phyloP scores from a whole-genome alignment of 2,113 vertebrate genomes.

The Peromyscus polionotus region DNA sequence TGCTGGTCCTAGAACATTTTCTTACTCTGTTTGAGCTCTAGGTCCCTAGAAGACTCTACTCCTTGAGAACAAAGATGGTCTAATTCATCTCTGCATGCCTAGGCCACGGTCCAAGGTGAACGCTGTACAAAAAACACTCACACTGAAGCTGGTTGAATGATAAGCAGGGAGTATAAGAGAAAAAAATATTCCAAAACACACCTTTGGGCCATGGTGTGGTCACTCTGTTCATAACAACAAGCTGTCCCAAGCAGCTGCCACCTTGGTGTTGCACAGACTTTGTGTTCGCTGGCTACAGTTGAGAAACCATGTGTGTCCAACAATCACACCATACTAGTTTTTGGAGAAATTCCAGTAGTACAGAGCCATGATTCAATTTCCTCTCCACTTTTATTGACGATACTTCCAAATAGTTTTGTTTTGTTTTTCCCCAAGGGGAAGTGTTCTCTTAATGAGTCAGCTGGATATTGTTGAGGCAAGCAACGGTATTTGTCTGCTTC shows the following conservation, averaged over 20 bases:
- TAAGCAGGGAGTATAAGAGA: background rate
- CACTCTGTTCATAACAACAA: slow-evolving; percentile 55
- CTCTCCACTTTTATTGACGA: slow-evolving; percentile 68
- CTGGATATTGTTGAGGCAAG: slow-evolving; percentile 53
- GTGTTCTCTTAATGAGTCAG: slow-evolving; percentile 70
- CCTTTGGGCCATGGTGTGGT: slow-evolving; percentile 5
- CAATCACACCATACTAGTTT: slow-evolving; percentile 68
- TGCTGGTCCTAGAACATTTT: background rate
- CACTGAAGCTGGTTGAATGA: slow-evolving; percentile 8
- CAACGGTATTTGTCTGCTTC: slow-evolving; percentile 41
- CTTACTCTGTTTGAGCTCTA: background rate
- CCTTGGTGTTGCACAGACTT: slow-evolving; percentile 3
- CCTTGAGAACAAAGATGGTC: background rate
- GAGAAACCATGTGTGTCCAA: slow-evolving; percentile 79
- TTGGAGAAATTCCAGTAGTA: slow-evolving; percentile 81
- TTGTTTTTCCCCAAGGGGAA: slow-evolving; percentile 72
- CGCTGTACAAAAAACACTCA: slow-evolving; percentile 15
- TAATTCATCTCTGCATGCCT: background rate
- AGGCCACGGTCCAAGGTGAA: background rate
- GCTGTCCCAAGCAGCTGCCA: slow-evolving; percentile 23
- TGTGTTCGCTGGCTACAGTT: slow-evolving; percentile 67
- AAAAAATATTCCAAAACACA: slow-evolving; percentile 59
- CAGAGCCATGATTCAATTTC: slow-evolving; percentile 73
- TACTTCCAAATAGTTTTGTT: slow-evolving; percentile 72
- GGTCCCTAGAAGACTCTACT: background rate